Evolutionary conservation across 2,113 vertebrate species (phyloP).

Genomic region (Mormoops blainvillei): DNA sequence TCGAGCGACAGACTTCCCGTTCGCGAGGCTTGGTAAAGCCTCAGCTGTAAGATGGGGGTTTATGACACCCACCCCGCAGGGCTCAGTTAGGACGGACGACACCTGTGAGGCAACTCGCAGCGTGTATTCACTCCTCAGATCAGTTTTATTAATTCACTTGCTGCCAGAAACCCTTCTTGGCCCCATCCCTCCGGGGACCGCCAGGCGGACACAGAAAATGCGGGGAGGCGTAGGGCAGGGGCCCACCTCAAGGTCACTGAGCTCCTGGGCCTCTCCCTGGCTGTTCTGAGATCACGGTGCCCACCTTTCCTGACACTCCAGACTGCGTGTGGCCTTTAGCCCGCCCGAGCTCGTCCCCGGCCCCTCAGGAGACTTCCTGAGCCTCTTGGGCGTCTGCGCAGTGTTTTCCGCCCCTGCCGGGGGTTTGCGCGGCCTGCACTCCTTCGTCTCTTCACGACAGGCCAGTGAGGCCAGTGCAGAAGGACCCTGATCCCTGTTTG

Average conservation of each 20-base stretch:
- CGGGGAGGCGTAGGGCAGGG: neutral
- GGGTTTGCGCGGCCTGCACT: neutral
- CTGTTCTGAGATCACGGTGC: neutral
- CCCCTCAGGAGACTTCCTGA: neutral
- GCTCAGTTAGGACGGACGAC: neutral
- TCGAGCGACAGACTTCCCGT: neutral
- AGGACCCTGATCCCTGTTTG: neutral
- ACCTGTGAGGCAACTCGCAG: neutral
- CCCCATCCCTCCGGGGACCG: neutral
- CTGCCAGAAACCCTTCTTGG: neutral
- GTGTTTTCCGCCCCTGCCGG: neutral
- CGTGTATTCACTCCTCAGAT: neutral
- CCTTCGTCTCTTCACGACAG: neutral
- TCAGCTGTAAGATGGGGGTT: neutral
- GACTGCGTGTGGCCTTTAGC: neutral
- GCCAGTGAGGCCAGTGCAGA: neutral
- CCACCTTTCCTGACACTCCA: neutral
- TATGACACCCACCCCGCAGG: rapidly evolving
- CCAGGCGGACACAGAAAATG: neutral
- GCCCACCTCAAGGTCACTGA: neutral
- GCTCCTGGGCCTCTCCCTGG: neutral
- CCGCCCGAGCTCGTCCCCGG: neutral
- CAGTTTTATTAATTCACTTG: neutral
- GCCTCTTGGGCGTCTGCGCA: neutral
- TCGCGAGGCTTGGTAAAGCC: neutral